These are phyloP conservation scores for Diadophis punctatus DNA, from an alignment of 2,113 vertebrate genomes.

Conservation along the genomic window DNA sequence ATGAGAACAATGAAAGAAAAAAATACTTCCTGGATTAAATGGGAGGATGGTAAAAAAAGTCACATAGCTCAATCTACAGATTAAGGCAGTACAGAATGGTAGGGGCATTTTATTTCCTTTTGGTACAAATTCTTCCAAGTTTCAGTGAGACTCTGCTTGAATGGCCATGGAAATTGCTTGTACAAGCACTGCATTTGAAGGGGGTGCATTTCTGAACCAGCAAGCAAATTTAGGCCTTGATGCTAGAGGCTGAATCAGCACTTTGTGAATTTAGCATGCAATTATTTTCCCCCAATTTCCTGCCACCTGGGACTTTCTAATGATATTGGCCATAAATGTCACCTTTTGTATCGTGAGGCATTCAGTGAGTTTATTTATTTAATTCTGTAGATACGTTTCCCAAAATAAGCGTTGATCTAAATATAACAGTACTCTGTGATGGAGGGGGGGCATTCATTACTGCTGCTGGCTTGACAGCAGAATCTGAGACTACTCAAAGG, in stretches of 20 bases:
- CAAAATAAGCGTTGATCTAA: background rate
- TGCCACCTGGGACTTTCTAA: background rate
- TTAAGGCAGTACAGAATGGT: background rate
- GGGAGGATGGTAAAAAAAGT: background rate
- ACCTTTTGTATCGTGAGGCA: background rate
- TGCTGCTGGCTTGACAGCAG: background rate
- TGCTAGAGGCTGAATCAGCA: accelerated
- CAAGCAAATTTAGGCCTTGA: accelerated
- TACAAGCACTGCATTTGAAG: background rate
- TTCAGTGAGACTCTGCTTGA: background rate
- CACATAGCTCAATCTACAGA: background rate
- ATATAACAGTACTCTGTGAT: slow-evolving; percentile 13
- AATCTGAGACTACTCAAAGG: background rate
- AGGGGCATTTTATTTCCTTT: accelerated
- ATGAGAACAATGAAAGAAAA: background rate
- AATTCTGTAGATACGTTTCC: background rate
- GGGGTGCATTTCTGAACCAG: background rate
- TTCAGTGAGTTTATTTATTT: background rate
- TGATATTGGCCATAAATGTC: background rate
- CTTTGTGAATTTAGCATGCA: background rate
- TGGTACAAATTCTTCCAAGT: background rate
- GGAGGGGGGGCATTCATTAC: slow-evolving; percentile 2
- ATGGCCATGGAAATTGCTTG: background rate
- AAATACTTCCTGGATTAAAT: background rate
- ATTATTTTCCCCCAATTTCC: background rate